Conservation (phyloP, 2,888 invertebrate genomes). For the Theodoxus fluviatilis region DNA sequence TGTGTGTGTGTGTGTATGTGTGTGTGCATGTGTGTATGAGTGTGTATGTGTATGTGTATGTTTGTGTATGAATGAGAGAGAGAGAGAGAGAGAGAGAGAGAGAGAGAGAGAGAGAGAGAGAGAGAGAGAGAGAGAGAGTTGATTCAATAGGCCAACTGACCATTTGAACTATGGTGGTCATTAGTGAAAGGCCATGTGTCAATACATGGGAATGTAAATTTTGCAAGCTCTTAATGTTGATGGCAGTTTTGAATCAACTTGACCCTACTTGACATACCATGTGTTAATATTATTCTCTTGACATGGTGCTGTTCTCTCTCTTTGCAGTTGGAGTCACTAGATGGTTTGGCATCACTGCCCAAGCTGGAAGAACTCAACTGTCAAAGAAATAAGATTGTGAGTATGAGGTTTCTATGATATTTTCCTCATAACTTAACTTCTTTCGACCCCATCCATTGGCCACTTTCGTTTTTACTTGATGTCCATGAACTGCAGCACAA, state of each 20-base stretch:
- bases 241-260: not conserved
- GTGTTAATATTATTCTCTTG: not conserved
- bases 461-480: too few species aligned
- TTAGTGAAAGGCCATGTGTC: too few species aligned
- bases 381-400: constrained; percentile 55
- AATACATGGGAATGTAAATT: too few species aligned
- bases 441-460: not conserved
- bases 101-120: too few species aligned
- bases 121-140: too few species aligned
- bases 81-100: too few species aligned
- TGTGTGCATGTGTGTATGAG: not conserved
- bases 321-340: constrained; percentile 49
- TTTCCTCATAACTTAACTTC: not conserved
- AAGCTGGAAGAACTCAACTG: constrained; percentile 51
- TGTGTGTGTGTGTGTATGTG: not conserved
- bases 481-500: too few species aligned
- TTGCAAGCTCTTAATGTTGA: not conserved
- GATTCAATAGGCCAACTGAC: too few species aligned
- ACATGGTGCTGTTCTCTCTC: constrained; percentile 1
- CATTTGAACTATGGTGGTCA: too few species aligned
- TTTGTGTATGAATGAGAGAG: too few species aligned
- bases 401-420: constrained; percentile 19
- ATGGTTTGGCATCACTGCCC: constrained; percentile 54
- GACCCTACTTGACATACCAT: not conserved
- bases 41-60: not conserved